Base-by-base conservation (phyloP, 1,140 invertebrate genomes). In the Drosophila sechellia region DNA sequence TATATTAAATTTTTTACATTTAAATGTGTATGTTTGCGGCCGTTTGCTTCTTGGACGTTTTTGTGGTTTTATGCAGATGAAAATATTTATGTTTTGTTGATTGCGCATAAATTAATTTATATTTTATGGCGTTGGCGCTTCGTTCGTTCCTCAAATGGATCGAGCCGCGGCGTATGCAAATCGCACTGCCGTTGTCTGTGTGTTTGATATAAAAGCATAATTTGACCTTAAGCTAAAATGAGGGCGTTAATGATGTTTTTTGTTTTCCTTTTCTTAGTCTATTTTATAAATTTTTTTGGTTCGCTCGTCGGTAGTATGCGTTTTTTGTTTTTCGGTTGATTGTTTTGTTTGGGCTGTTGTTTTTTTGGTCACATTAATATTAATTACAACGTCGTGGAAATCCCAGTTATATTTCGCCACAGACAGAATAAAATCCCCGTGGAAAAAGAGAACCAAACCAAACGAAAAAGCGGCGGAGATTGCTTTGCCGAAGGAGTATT, bases 41-140 rank as follows among this genome's bases (percentile, higher is more conserved):
- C 79, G 79, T 72, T 56, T 73, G 75, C 80, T 84, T 75, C 80
- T 84, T 84, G 76, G 81, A 79, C 63, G 81, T 70, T 85, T 85
- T 77, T 85, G 81, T 85, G 81, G 58, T 85, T 85, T 85, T 89
- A 89, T 89, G 84, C 84, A 89, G 85, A 89, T 89, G 84, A 89
- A 89, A 89, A 89, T 89, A 89, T 89, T 89, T 89, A 89, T 89
- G 84, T 89, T 89, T 89, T 89, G 84, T 89, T 89, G 84, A 89
- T 89, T 89, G 85, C 84, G 84, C 84, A 89, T 89, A 89, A 89
- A 89, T 89, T 89, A 89, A 89, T 89, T 89, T 89, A 89, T 89
- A 89, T 89, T 89, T 89, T 89, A 89, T 89, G 77, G 84, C 84
- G 84, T 89, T 87, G 84, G 83, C 83, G 84, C 84, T 87, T 77